Evolutionary conservation across 2,888 invertebrate species (phyloP).

Genomic region (Harpagoxenus sublaevis): DNA sequence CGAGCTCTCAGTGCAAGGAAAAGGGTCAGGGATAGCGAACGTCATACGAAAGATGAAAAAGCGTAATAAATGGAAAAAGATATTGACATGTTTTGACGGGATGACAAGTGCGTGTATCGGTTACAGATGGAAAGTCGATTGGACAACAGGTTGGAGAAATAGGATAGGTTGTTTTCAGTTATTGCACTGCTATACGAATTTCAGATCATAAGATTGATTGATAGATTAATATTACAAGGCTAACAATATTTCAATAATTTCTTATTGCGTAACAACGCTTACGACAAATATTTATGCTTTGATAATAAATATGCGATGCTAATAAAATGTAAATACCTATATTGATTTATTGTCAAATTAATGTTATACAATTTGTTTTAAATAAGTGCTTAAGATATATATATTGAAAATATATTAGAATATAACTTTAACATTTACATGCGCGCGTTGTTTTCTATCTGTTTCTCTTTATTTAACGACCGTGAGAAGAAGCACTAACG

Average conservation of each 20-base stretch:
- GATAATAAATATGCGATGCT: not conserved
- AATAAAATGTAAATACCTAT: not conserved
- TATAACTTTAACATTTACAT: not conserved
- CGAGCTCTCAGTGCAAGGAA: constrained; percentile 52
- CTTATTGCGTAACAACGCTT: not conserved
- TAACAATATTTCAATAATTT: constrained; percentile 2
- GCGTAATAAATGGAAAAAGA: constrained; percentile 72
- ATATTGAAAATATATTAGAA: not conserved
- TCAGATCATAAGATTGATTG: not conserved
- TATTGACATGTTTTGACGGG: constrained; percentile 51
- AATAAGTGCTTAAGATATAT: not conserved
- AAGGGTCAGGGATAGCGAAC: constrained; percentile 71
- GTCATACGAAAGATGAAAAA: constrained; percentile 69
- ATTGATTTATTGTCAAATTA: not conserved
- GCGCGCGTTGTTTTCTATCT: not conserved
- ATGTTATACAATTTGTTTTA: not conserved
- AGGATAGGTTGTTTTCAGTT: not conserved
- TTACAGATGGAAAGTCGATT: not conserved
- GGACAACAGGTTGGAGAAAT: not conserved
- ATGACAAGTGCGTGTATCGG: not conserved
- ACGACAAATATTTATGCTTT: not conserved
- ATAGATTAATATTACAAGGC: not conserved
- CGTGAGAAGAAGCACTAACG: not conserved
- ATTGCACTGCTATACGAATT: not conserved
- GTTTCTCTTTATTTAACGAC: not conserved